Evolutionary conservation across 2,113 vertebrate genomes (phyloP).

Genomic region (Syngnathus scovelli): DNA sequence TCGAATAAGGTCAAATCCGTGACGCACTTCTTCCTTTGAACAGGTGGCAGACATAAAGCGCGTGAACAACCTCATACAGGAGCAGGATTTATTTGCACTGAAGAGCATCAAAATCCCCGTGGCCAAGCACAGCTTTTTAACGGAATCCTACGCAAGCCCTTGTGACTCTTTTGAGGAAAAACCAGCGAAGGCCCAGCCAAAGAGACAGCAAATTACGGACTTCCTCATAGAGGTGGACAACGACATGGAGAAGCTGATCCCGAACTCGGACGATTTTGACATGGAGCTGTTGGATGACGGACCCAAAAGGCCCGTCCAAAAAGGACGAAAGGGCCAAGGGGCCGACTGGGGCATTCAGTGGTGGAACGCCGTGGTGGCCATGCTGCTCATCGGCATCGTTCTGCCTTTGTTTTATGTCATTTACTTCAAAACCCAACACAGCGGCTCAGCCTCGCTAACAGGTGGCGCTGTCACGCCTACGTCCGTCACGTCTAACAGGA

Average conservation of each 20-base stretch:
- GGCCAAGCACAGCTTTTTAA: slow-evolving; percentile 79
- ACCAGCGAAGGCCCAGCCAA: not conserved
- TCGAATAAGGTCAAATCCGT: too few species aligned
- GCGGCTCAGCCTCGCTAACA: slow-evolving; percentile 24
- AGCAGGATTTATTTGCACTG: slow-evolving; percentile 89
- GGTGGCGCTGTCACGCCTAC: slow-evolving; percentile 5
- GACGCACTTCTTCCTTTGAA: slow-evolving; percentile 22
- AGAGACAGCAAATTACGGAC: slow-evolving; percentile 52
- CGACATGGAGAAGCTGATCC: slow-evolving; percentile 75
- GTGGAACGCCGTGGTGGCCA: slow-evolving; percentile 90
- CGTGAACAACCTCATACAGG: slow-evolving; percentile 87
- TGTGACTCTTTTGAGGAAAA: slow-evolving; percentile 22
- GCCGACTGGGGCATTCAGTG: slow-evolving; percentile 89
- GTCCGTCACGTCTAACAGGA: slow-evolving; percentile 31
- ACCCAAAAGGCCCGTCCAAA: slow-evolving; percentile 1
- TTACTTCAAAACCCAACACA: slow-evolving; percentile 83
- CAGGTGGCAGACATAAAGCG: slow-evolving; percentile 92
- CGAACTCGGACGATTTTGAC: slow-evolving; percentile 54
- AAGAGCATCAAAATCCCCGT: slow-evolving; percentile 91
- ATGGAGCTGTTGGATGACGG: slow-evolving; percentile 29
- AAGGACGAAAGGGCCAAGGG: slow-evolving; percentile 44
- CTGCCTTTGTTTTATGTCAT: slow-evolving; percentile 89
- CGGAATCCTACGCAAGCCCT: slow-evolving; percentile 60
- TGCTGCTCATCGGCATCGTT: slow-evolving; percentile 87
- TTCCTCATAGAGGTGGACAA: slow-evolving; percentile 83